Evolutionary conservation across 2,888 invertebrate species (phyloP), one percentile per base, ranked within the genome.

Genomic region (Notocelia uddmanniana): DNA sequence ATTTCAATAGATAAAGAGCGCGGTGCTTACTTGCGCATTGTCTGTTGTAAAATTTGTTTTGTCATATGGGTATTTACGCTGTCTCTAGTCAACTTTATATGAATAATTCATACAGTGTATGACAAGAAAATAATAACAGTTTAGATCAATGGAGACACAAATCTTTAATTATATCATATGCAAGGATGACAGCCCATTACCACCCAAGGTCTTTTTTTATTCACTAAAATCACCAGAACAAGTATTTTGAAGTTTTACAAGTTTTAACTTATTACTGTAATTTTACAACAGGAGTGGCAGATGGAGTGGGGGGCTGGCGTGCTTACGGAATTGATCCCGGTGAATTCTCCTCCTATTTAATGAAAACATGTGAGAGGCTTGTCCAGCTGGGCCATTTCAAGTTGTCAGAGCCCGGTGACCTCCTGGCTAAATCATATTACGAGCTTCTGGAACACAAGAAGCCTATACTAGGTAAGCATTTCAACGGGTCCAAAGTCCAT

Each of bases 291-390:
- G 99, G 99, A 85, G 99, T 99, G 79, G 99, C 99, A 74, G 99
- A 99, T 92, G 99, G 99, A 76, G 99, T 99, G 68, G 99, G 99
- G 69, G 99, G 99, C 66, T 99, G 99, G 99, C 95, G 99, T 83
- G 97, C 97, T 76, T 99, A 99, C 89, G 99, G 99, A 66, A 97
- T 99, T 79, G 99, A 99, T 92, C 99, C 99, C 1, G 99, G 99
- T 66, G 97, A 97, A 87, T 99, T 99, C 93, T 98, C 99, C 10
- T 96, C 96, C 76, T 97, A 98, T 84, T 94, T 99, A 80, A 99
- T 99, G 99, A 96, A 95, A 86, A 97, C 98, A 37, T 99, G 99
- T 87, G 98, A 98, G 91, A 96, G 98, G 79, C 95, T 99, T 82
- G 98, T 99, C 77, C 96, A 96, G 81, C 96, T 97, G 94, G 98